A percentile compares a stretch with the other conserved stretches of the same genome.
phyloP scores from a whole-genome alignment of 2,888 invertebrate genomes.

The Drosophila atroscutellata region DNA sequence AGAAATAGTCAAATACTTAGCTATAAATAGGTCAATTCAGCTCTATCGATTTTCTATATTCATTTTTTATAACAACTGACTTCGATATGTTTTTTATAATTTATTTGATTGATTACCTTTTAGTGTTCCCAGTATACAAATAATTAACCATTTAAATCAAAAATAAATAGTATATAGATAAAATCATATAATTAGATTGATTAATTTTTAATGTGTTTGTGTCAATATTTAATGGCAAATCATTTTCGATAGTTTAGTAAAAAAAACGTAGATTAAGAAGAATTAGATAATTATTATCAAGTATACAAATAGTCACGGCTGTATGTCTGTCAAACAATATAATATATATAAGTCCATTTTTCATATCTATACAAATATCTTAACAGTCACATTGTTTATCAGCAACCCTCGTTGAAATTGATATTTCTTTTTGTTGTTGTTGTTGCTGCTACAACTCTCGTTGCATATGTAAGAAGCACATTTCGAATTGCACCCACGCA shows the following conservation, averaged over 20 bases:
- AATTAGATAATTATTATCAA: too few species aligned
- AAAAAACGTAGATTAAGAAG: not conserved
- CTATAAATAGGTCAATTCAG: not conserved
- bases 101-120: not conserved
- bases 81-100: not conserved
- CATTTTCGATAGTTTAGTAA: not conserved
- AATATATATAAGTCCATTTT: too few species aligned
- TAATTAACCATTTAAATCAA: not conserved
- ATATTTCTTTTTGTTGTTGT: slow-evolving; percentile 9
- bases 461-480: slow-evolving; percentile 57
- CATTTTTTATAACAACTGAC: not conserved
- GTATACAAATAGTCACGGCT: too few species aligned
- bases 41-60: not conserved
- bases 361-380: not conserved
- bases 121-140: not conserved
- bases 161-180: not conserved
- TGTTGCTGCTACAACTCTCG: slow-evolving; percentile 39
- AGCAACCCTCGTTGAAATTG: slow-evolving; percentile 27
- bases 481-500: slow-evolving; percentile 80
- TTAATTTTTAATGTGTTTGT: not conserved
- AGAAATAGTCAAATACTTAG: not conserved
- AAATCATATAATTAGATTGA: not conserved
- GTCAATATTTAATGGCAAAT: not conserved
- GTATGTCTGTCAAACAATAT: too few species aligned
- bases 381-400: not conserved